Conservation (phyloP, 92 coral and sea anemone genomes). For the Porites cylindrica region DNA sequence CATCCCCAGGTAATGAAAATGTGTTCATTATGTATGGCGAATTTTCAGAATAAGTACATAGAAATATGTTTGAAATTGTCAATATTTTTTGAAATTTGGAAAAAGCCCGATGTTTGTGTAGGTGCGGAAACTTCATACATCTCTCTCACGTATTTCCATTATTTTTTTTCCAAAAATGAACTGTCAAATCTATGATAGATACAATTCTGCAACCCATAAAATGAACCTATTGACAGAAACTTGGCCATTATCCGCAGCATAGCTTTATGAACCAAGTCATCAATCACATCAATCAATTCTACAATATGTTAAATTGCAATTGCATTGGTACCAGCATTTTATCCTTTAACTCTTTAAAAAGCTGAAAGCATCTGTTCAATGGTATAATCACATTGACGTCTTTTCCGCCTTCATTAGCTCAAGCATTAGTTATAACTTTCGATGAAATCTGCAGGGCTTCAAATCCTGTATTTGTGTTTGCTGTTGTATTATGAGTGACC, state of each 20-base stretch:
- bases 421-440: background rate
- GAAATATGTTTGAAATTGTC: background rate
- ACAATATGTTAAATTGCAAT: background rate
- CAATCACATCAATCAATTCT: background rate
- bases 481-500: background rate
- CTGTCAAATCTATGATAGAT: background rate
- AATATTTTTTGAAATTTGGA: background rate
- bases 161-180: background rate
- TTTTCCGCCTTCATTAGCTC: background rate
- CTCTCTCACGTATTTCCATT: slow-evolving; percentile 39
- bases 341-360: slow-evolving; percentile 29
- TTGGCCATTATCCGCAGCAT: slow-evolving; percentile 8
- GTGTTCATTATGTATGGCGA: background rate
- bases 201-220: slow-evolving; percentile 30
- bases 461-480: background rate
- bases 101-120: background rate
- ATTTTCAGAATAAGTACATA: background rate
- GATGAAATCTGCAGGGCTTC: background rate
- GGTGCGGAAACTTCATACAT: background rate
- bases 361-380: slow-evolving; percentile 38
- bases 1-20: too few species aligned
- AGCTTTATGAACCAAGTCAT: slow-evolving; percentile 13
- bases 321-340: slow-evolving; percentile 34
- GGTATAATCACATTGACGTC: slow-evolving; percentile 7
- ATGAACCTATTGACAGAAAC: background rate